Evolutionary conservation across 2,113 vertebrate genomes (phyloP).

Genomic region (Recurvirostra avosetta): DNA sequence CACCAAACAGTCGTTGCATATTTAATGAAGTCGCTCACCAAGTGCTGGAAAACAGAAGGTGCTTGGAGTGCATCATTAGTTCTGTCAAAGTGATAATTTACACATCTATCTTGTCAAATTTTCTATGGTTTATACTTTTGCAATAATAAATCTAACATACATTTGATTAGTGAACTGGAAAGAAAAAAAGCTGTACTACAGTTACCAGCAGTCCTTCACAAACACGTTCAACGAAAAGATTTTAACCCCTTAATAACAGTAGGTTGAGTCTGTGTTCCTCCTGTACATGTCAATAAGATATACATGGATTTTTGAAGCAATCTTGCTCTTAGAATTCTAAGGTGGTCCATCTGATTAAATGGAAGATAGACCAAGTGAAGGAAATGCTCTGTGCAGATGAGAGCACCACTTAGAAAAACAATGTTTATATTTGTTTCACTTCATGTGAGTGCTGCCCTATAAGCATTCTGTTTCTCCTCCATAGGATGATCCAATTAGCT

Average conservation of each 20-base stretch:
- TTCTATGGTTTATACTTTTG: constrained; percentile 89
- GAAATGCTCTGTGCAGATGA: not conserved
- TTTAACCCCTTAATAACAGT: constrained; percentile 68
- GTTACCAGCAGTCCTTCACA: constrained; percentile 61
- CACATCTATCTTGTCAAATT: constrained; percentile 99
- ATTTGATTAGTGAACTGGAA: constrained; percentile 83
- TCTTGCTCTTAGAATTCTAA: not conserved
- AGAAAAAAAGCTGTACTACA: constrained; percentile 62
- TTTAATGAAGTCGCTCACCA: constrained; percentile 84
- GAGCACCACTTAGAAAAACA: not conserved
- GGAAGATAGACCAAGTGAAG: not conserved
- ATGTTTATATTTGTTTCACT: not conserved
- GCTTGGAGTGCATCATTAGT: constrained; percentile 99
- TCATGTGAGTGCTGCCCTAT: not conserved
- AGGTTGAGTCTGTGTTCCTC: not conserved
- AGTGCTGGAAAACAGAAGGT: constrained; percentile 96
- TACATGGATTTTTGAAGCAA: not conserved
- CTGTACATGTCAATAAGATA: not conserved
- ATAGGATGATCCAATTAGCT: not conserved
- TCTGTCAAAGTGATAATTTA: constrained; percentile 99
- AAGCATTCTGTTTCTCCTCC: not conserved
- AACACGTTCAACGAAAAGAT: constrained; percentile 54
- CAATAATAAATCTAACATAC: constrained; percentile 95
- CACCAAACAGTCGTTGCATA: constrained; percentile 83
- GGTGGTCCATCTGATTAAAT: not conserved